phyloP scores from a whole-genome alignment of 1,140 invertebrate genomes.

The Mercenaria mercenaria region DNA sequence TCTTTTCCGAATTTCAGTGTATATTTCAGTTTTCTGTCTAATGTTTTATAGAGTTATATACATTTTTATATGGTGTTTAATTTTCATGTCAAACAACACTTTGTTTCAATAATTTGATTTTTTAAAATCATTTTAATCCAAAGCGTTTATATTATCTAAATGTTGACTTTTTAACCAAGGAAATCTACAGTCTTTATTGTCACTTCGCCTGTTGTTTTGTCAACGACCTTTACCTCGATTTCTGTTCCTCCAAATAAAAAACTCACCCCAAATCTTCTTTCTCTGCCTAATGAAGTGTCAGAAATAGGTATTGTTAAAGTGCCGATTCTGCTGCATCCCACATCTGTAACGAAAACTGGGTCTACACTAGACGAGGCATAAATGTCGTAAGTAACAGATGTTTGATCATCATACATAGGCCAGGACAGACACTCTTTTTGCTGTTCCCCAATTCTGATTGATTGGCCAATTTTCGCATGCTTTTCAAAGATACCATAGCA shows the following conservation, averaged over 20 bases:
- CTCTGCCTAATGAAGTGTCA: background rate
- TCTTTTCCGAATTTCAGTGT: too few species aligned
- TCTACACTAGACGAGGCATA: background rate
- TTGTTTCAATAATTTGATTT: too few species aligned
- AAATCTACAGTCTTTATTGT: background rate
- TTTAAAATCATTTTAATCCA: too few species aligned
- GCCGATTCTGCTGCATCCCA: background rate
- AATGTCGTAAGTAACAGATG: background rate
- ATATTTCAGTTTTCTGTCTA: too few species aligned
- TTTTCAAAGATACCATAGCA: constrained; percentile 8
- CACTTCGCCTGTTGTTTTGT: background rate
- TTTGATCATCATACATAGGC: constrained; percentile 11
- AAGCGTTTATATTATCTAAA: too few species aligned
- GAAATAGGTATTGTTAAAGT: background rate
- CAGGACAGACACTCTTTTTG: background rate
- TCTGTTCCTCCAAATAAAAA: constrained; percentile 36
- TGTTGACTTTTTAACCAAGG: background rate
- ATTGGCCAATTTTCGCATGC: background rate
- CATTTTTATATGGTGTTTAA: too few species aligned
- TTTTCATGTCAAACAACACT: too few species aligned
- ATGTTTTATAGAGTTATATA: too few species aligned
- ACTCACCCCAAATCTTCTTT: background rate
- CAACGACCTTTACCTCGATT: constrained; percentile 2
- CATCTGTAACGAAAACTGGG: background rate
- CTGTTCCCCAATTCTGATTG: background rate